These are phyloP conservation scores for Cydia strobilella DNA, from an alignment of 1,140 invertebrate genomes.

Conservation along the genomic window DNA sequence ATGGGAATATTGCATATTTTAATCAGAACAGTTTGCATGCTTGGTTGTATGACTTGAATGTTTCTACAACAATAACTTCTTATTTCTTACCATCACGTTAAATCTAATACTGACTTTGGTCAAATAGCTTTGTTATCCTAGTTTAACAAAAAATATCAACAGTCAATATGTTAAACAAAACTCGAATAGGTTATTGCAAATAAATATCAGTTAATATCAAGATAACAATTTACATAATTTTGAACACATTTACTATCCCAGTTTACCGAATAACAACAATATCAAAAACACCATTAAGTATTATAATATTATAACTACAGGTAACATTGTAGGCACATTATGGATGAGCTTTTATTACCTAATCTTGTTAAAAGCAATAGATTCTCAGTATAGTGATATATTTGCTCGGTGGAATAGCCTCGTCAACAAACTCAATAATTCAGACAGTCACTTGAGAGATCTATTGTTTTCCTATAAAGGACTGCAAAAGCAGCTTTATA, in stretches of 20 bases:
- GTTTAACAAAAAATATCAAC: conserved; percentile 77
- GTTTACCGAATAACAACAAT: conserved; percentile 60
- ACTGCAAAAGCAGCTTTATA: conserved; percentile 33
- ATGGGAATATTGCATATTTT: conserved; percentile 61
- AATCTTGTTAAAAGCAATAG: conserved; percentile 34
- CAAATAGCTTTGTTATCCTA: conserved; percentile 80
- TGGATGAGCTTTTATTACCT: conserved; percentile 70
- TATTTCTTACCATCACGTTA: conserved; percentile 61
- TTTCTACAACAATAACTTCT: conserved; percentile 63
- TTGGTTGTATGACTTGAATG: conserved; percentile 60
- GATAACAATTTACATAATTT: conserved; percentile 59
- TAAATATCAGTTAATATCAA: conserved; percentile 75
- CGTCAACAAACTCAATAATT: conserved; percentile 13
- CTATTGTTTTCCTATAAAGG: conserved; percentile 26
- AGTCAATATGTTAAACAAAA: conserved; percentile 74
- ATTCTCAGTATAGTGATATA: conserved; percentile 25
- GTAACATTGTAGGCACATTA: conserved; percentile 79
- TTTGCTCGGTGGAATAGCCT: conserved; percentile 25
- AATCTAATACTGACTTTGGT: conserved; percentile 80
- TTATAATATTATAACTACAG: conserved; percentile 66
- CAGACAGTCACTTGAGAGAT: conserved; percentile 23
- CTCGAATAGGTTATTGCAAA: conserved; percentile 67
- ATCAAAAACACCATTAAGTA: conserved; percentile 61
- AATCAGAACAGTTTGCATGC: conserved; percentile 54
- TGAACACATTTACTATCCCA: conserved; percentile 73